A percentile compares a stretch with the other conserved stretches of the same genome.
These are phyloP conservation scores for Ophioninae sp. DNA, from an alignment of 2,888 invertebrate species.

Conservation along the genomic window DNA sequence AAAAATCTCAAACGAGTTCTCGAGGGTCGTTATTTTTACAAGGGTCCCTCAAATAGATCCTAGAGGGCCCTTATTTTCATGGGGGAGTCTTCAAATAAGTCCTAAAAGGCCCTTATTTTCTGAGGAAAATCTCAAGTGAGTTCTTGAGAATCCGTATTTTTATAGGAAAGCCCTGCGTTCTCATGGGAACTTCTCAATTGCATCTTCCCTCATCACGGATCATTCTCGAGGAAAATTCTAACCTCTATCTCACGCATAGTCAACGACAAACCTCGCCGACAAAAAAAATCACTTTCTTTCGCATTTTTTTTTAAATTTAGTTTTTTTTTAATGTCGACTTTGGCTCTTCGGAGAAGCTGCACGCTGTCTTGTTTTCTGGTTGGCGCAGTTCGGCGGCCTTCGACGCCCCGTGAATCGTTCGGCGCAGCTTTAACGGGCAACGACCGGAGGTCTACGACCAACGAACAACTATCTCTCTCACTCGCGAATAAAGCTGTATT, in stretches of 20 bases:
- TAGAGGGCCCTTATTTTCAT: no score
- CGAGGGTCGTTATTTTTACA: no score
- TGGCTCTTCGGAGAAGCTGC: constrained; percentile 35
- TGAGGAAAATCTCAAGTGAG: no score
- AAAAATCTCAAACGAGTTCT: not conserved
- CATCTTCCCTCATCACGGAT: not conserved
- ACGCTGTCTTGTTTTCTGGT: constrained; percentile 22
- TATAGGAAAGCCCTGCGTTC: no score
- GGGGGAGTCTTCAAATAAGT: no score
- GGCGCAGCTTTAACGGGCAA: constrained; percentile 58
- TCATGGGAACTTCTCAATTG: constrained; percentile 1
- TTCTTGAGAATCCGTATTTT: no score
- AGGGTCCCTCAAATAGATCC: no score
- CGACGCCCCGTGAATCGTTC: constrained; percentile 57
- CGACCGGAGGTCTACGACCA: constrained; percentile 63
- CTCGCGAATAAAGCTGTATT: constrained; percentile 71
- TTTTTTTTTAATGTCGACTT: constrained; percentile 16
- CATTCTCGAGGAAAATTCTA: not conserved
- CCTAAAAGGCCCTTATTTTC: no score
- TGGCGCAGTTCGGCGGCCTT: constrained; percentile 58
- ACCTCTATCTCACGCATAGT: not conserved
- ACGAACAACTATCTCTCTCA: constrained; percentile 35
- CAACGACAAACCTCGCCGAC: not conserved
- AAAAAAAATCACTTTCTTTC: not conserved
- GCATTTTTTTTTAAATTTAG: constrained; percentile 6